Evolutionary conservation across 2,888 invertebrate genomes (phyloP).

Genomic region (Cephonodes hylas): DNA sequence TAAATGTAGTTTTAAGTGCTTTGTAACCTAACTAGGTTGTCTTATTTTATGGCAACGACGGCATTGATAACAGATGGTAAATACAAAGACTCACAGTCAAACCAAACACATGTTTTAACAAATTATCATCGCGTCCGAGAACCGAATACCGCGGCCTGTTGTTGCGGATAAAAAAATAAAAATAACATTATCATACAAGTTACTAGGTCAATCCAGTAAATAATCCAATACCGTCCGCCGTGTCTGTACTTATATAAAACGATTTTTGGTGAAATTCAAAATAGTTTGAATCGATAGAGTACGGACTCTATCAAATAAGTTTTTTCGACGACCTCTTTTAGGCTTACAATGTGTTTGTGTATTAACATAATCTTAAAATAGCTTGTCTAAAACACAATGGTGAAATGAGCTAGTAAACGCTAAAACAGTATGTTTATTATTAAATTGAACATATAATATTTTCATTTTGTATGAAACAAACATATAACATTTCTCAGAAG

Average conservation of each 20-base stretch:
- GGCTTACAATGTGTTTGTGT: no score
- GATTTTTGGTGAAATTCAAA: not conserved
- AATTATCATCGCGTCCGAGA: not conserved
- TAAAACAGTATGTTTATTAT: no score
- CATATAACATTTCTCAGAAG: slow-evolving; percentile 9
- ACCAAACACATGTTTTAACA: not conserved
- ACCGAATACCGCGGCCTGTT: not conserved
- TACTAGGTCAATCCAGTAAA: not conserved
- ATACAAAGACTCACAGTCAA: not conserved
- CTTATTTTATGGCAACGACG: not conserved
- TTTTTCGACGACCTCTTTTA: no score
- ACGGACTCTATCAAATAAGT: no score
- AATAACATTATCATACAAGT: not conserved
- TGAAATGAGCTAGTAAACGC: no score
- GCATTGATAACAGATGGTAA: not conserved
- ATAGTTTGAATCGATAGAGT: not conserved
- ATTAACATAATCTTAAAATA: no score
- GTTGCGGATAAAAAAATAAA: not conserved
- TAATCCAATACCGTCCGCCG: no score
- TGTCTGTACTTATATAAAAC: not conserved
- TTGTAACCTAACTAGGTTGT: not conserved
- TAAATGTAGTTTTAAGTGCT: no score
- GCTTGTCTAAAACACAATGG: no score
- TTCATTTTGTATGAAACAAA: slow-evolving; percentile 10
- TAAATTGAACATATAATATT: not conserved